A percentile compares a stretch with the other conserved stretches of the same genome.
phyloP scores from a whole-genome alignment of 2,113 vertebrate species.

The Calonectris borealis region DNA sequence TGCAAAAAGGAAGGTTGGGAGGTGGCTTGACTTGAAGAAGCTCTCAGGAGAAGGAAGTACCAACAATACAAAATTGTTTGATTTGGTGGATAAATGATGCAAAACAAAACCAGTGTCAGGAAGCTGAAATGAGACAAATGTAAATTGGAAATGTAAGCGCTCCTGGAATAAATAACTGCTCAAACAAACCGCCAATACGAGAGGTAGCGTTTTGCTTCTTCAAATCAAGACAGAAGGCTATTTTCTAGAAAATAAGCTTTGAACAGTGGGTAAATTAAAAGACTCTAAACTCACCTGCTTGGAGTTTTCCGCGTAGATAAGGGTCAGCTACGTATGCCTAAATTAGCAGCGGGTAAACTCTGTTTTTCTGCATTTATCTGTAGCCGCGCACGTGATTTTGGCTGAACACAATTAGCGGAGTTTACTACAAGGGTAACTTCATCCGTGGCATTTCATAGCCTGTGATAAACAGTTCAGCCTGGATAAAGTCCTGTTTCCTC shows the following conservation, averaged over 20 bases:
- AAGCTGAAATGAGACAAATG: not conserved
- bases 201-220: not conserved
- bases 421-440: slow-evolving; percentile 27
- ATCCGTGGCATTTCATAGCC: not conserved
- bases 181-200: not conserved
- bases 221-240: not conserved
- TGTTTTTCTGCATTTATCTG: not conserved
- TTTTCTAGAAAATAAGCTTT: not conserved
- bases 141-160: not conserved
- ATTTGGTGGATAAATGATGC: not conserved
- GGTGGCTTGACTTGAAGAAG: not conserved
- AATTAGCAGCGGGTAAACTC: not conserved
- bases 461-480: not conserved
- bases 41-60: not conserved
- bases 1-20: not conserved
- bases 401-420: slow-evolving; percentile 4
- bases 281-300: not conserved
- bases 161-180: not conserved
- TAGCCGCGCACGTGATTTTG: not conserved
- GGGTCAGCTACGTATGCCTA: not conserved
- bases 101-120: not conserved
- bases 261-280: not conserved
- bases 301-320: not conserved
- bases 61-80: not conserved
- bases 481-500: not conserved